Base-by-base conservation (phyloP, 2,888 invertebrate genomes). In the Xylota segnis region DNA sequence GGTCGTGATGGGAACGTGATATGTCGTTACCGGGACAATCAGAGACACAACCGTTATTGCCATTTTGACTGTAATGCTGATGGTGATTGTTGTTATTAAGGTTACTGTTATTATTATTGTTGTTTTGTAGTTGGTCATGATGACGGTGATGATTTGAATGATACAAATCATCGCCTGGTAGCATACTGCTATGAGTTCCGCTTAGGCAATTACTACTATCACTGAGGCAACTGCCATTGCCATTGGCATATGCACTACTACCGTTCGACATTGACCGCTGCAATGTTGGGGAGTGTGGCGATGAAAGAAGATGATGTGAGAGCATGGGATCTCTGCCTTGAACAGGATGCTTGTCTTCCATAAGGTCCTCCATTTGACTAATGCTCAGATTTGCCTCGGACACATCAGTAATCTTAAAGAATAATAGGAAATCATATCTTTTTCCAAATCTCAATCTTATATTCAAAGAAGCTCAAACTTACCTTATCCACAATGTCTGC, bases 311-410 rank as follows among this genome's bases (percentile, higher is more conserved):
- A 72, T 91, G 88, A 75, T 91, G 90, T n/a, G 94, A 94, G 52
- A 95, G 91, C 93, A 95, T 94, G 4, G 95, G 94, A 90, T 95
- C 95, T 54, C 94, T 94, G 29, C 94, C 93, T 87, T 94, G 94
- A 12, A 94, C 93, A 4, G 94, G 93, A 89, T 93, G 94, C 34
- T 94, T 94, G 88, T 94, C 94, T 87, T 94, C 94, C 94, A 94
- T 94, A 61, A 95, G 92, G 90, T 95, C 95, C 88, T 95, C 95
- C 90, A 95, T 94, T 88, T 94, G 94, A 77, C 94, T 93, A 89
- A 94, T 92, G 89, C 93, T 94, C 87, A 94, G 90, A 59, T 93
- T 93, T 23, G 93, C 93, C 87, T 94, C 94, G 23, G 93, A 92
- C 83, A 94, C 93, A 56, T 94, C 93, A 88, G 93, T 93, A 94